phyloP scores from a whole-genome alignment of 1,140 invertebrate species.

The Ceratitis capitata region DNA sequence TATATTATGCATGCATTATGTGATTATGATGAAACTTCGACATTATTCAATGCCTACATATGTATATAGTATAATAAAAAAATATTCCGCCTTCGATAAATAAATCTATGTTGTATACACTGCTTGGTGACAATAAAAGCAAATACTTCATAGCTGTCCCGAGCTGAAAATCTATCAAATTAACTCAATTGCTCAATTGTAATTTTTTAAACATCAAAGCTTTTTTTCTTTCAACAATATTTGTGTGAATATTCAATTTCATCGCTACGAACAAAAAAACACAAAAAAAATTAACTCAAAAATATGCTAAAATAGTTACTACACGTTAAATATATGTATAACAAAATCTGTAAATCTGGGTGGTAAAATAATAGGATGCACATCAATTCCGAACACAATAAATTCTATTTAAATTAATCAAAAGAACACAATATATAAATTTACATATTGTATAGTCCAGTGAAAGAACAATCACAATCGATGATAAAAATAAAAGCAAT shows the following conservation, averaged over 20 bases:
- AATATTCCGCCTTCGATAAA: background rate
- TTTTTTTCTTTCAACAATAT: background rate
- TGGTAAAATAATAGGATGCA: background rate
- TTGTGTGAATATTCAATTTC: background rate
- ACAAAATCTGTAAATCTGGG: background rate
- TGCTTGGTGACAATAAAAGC: conserved; percentile 2
- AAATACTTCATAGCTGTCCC: background rate
- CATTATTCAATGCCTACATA: no score
- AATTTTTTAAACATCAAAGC: background rate
- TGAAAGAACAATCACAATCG: background rate
- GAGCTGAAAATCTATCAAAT: background rate
- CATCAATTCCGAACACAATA: background rate
- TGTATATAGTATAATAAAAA: background rate
- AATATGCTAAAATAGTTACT: background rate
- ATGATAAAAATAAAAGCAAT: background rate
- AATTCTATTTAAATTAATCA: no score
- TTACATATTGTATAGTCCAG: background rate
- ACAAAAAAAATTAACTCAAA: background rate
- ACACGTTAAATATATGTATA: background rate
- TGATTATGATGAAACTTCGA: no score
- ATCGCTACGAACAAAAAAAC: background rate
- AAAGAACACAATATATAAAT: background rate
- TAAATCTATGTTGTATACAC: background rate
- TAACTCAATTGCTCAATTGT: background rate
- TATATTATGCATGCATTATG: no score